Evolutionary conservation across 2,888 invertebrate genomes (phyloP), one percentile per base, ranked within the genome.

Genomic region (Steinernema hermaphroditum): DNA sequence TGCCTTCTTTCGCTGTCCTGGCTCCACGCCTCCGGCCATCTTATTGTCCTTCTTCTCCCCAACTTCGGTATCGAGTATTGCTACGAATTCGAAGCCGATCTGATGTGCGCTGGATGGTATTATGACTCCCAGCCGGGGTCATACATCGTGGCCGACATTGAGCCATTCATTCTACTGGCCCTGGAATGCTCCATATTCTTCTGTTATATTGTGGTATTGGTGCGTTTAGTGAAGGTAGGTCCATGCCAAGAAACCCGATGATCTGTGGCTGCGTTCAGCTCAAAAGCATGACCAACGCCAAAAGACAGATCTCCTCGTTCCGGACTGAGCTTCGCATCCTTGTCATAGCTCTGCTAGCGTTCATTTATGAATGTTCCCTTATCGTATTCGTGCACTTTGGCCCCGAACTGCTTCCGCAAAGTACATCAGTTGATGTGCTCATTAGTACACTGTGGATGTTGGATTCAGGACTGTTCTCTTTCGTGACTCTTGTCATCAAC

Each of bases 381-480:
- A 34, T 62, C 29, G 27, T 62, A 16, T 62, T 62, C 14, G 32
- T 62, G 1, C 27, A 32, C 19, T 62, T 22, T 16, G 62, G 62
- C 27, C 2, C 32, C 1, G 27, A 62, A 1, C 9, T 62, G 2
- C 16, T 62, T 6, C 62, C 62, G 32, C 16, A 62, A 6, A 32
- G 14, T 29, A 27, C 32, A 4, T 6, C n/a, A n/a, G n/a, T 32
- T 16, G 16, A 16, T 2, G 32, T 62, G 6, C 16, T 9, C 1
- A 9, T 62, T 1, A 62, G 32, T n/a, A 32, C 32, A 16, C 14
- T 62, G 1, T 62, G 62, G 62, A 62, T 62, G 29, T 19, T 62
- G 16, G 62, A 62, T n/a, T 32, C 62, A 1, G 62, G 62, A 62
- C 16, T 62, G 32, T 62, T 62, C 29, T 29, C 62, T n/a, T 6